Base-by-base conservation (phyloP, 2,797 vertebrate species). In the Characodon lateralis region DNA sequence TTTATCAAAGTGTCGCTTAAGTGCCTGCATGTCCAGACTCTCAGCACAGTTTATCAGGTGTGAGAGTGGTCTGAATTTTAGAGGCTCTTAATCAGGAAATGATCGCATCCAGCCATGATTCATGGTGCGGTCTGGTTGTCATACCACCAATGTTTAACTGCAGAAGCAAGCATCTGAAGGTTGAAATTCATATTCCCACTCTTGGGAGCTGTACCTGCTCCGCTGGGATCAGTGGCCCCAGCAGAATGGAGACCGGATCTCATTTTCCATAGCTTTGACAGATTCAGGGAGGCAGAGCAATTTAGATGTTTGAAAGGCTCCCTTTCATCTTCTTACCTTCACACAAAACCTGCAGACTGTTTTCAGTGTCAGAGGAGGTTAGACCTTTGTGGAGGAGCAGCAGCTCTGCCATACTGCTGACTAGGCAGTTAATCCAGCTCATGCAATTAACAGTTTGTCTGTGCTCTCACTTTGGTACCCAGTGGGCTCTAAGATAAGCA, bases 391-490 rank as follows among this genome's bases (percentile, higher is more conserved):
- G 88, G 78, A 87, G 85, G 53, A 89, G 83, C 83, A 79, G 79
- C 78, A 71, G 74, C 70, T 41, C 75, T 51, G 50, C 85, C 81
- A 81, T 81, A 83, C 72, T 56, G 79, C 91, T 90, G 83, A 92
- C 87, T 87, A 92, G 89, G 89, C 91, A 90, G 76, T 72, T 83
- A 88, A 86, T 91, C 72, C 71, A 87, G 87, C 89, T 89, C 92
- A 90, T 90, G 87, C 86, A 92, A 93, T 94, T 91, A 93, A 91
- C 88, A 85, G 89, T 88, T 93, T 94, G 91, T 94, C 92, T 89
- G 86, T 90, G 86, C 84, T 85, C 79, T 88, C 83, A 85, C 86
- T 88, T 84, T 74, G 79, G 86, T 88, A 84, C 89, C 86, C 85
- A 79, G 77, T 89, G 81, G 82, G 83, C 82, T 90, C 87, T 74